Base-by-base conservation (phyloP, 1,140 invertebrate species). In the Tetramorium simillimum region DNA sequence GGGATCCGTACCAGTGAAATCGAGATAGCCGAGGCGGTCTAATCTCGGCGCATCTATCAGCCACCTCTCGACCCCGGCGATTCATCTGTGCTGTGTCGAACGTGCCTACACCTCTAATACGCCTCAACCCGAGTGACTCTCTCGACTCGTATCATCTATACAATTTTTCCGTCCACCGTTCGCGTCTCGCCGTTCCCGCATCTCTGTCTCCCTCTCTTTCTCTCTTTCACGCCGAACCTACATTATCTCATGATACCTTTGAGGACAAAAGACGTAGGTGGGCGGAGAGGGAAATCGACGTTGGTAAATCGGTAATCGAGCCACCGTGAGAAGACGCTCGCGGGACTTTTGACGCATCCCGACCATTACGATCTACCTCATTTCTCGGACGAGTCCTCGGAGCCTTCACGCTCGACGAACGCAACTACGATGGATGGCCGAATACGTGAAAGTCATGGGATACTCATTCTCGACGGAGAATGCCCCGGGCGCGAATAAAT, bases 81-180 rank as follows among this genome's bases (percentile, higher is more conserved):
- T 90, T 81, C 89, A 82, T 90, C 89, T 78, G 85, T 33, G 70
- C 51, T 88, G 82, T 90, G 85, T 78, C 88, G 89, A 90, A 90
- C 88, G 89, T 90, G 88, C 85, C 88, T 87, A 78, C 78, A 62
- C 86, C 67, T 87, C 85, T 81, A 81, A 81, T 56, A 81, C 46
- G 21, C 63, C 60, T 70, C 51, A 28, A 43, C 63, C 67, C 69
- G 33, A 86, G 70, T 84, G 88, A 89, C 78, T 63, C 81, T 84
- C 76, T 72, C 87, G 33, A 3, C 63, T 73, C 6, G 40, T 33
- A 49, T 28, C 63, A 28, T 33, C 49, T 60, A 51, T 53, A 60
- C 40, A 53, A 70, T 80, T 75, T 75, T 49, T 67, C 33, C 40
- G 37, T 7, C n/a, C n/a, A 21, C 33, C 6, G 43, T 63, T 72